Evolutionary conservation across 2,113 vertebrate genomes (phyloP).

Genomic region (Mystacornis crossleyi): DNA sequence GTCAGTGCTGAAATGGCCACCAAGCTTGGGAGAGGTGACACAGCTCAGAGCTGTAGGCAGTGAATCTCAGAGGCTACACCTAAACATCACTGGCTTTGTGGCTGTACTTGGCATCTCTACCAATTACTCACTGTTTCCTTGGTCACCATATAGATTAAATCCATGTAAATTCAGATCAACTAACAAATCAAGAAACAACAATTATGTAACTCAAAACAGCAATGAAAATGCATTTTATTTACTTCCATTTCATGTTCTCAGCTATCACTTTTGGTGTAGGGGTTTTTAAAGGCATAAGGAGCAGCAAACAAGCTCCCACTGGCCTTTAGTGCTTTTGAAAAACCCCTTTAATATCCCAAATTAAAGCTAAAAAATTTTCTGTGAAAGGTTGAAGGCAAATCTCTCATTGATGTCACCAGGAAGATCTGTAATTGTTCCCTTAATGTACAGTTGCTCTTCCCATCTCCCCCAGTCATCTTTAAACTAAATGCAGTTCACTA

Average conservation of each 20-base stretch:
- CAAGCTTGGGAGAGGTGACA: neutral
- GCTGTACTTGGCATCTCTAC: neutral
- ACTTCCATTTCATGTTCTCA: slow-evolving; percentile 53
- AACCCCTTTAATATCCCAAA: slow-evolving; percentile 35
- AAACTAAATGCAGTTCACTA: slow-evolving; percentile 43
- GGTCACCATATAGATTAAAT: neutral
- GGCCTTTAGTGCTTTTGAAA: slow-evolving; percentile 47
- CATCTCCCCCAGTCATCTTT: neutral
- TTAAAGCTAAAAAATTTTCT: slow-evolving; percentile 58
- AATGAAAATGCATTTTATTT: slow-evolving; percentile 68
- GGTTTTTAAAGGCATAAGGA: slow-evolving; percentile 56
- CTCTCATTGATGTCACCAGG: slow-evolving; percentile 35
- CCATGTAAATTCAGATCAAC: slow-evolving; percentile 21
- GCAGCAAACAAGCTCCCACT: neutral
- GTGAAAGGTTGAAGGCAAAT: slow-evolving; percentile 53
- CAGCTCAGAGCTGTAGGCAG: neutral
- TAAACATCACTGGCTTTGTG: neutral
- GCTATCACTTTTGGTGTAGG: slow-evolving; percentile 38
- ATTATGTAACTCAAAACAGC: slow-evolving; percentile 63
- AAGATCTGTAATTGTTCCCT: slow-evolving; percentile 49
- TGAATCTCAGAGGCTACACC: neutral
- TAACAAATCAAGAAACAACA: slow-evolving; percentile 59
- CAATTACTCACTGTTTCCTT: neutral
- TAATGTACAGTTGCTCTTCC: slow-evolving; percentile 41
- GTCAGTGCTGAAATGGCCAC: neutral